phyloP scores from a whole-genome alignment of 2,797 vertebrate genomes.

The Silurus aristotelis region DNA sequence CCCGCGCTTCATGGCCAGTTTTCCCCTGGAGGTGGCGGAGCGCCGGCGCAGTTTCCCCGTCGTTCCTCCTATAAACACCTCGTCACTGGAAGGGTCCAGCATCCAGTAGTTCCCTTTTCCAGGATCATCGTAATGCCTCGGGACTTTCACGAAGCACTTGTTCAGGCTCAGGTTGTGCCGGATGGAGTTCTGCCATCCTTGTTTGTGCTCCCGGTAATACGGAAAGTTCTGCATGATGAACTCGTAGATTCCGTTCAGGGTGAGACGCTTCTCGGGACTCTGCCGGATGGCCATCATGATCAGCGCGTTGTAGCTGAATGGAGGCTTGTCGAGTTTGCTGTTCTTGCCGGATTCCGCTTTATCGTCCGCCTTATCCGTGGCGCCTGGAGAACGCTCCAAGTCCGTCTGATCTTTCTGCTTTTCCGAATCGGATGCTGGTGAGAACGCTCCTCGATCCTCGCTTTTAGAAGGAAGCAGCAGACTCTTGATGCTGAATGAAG shows the following conservation, averaged over 20 bases:
- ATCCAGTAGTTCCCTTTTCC: slow-evolving; percentile 84
- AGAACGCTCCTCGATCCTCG: slow-evolving; percentile 62
- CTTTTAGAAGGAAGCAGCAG: slow-evolving; percentile 75
- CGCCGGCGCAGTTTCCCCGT: slow-evolving; percentile 81
- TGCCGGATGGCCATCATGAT: slow-evolving; percentile 84
- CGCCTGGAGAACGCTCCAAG: slow-evolving; percentile 29
- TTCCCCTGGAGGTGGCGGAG: slow-evolving; percentile 76
- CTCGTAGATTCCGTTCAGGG: slow-evolving; percentile 82
- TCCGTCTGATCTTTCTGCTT: slow-evolving; percentile 58
- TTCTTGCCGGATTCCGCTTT: slow-evolving; percentile 62
- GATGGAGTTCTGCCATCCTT: slow-evolving; percentile 84
- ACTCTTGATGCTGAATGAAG: slow-evolving; percentile 80
- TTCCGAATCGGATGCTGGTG: slow-evolving; percentile 66
- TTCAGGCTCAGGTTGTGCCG: slow-evolving; percentile 82
- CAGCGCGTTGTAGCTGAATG: slow-evolving; percentile 82
- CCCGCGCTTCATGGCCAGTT: slow-evolving; percentile 77
- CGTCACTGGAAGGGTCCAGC: slow-evolving; percentile 81
- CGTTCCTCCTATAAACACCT: slow-evolving; percentile 80
- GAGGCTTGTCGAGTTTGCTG: slow-evolving; percentile 78
- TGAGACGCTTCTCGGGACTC: slow-evolving; percentile 79
- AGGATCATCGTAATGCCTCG: slow-evolving; percentile 81
- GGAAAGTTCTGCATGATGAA: slow-evolving; percentile 84
- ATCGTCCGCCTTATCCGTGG: slow-evolving; percentile 62
- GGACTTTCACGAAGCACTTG: slow-evolving; percentile 83
- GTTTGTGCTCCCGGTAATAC: slow-evolving; percentile 82